phyloP scores from a whole-genome alignment of 2,888 invertebrate species.

The Stenchaetothrips biformis region DNA sequence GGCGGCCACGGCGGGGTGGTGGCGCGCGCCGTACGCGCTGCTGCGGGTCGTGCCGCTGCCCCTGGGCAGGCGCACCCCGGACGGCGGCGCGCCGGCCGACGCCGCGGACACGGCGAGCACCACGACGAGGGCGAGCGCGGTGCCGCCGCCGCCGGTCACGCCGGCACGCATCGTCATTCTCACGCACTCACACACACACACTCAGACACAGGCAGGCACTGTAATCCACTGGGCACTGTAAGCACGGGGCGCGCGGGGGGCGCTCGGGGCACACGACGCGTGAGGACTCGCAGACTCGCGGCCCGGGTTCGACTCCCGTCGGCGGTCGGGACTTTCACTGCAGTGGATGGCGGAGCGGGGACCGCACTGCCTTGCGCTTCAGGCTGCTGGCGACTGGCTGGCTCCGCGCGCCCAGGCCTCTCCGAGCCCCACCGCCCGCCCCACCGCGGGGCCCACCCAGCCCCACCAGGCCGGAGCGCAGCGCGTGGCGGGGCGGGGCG shows the following conservation, averaged over 20 bases:
- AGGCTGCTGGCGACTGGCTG: constrained; percentile 3
- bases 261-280: background rate
- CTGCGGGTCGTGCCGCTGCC: constrained; percentile 1
- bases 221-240: background rate
- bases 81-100: background rate
- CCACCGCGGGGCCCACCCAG: background rate
- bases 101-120: background rate
- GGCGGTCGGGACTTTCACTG: constrained; percentile 1
- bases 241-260: too few species aligned
- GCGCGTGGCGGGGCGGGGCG: background rate
- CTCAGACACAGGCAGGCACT: background rate
- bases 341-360: background rate
- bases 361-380: background rate
- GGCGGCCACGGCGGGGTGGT: background rate
- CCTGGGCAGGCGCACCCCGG: background rate
- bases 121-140: background rate
- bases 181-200: background rate
- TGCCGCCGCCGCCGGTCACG: background rate
- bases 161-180: background rate
- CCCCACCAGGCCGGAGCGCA: background rate
- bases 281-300: background rate
- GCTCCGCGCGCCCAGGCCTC: background rate
- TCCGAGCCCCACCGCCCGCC: background rate
- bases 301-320: background rate
- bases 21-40: background rate